Evolutionary conservation across 2,113 vertebrate genomes (phyloP).

Genomic region (Urocynchramus pylzowi): DNA sequence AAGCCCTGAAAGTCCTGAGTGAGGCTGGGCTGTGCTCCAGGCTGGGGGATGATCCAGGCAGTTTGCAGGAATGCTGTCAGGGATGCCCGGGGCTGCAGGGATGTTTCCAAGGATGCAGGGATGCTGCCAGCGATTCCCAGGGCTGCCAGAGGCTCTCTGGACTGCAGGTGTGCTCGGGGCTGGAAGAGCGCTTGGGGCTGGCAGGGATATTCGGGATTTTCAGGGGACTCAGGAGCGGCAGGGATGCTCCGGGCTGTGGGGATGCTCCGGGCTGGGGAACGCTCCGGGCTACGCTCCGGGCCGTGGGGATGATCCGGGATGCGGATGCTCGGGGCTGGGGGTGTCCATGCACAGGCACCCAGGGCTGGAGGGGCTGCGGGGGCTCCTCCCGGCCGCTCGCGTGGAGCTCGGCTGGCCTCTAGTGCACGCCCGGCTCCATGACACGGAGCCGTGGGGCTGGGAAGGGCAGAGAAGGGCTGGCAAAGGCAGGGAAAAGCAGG

Average conservation of each 20-base stretch:
- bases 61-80: not conserved
- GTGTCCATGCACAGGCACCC: not conserved
- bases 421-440: conserved; percentile 4
- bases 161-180: not conserved
- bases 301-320: not conserved
- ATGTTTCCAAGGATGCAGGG: not conserved
- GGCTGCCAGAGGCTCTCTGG: not conserved
- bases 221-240: not conserved
- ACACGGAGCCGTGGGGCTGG: not conserved
- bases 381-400: not conserved
- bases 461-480: no score
- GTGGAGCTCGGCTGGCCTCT: conserved; percentile 53
- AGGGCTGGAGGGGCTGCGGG: not conserved
- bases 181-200: not conserved
- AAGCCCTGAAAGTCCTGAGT: not conserved
- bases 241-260: not conserved
- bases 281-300: not conserved
- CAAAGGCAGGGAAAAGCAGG: not conserved
- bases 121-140: not conserved
- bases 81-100: not conserved
- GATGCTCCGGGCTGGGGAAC: not conserved
- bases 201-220: not conserved
- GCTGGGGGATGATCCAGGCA: not conserved
- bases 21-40: not conserved
- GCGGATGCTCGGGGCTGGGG: not conserved